A percentile compares a stretch with the other conserved stretches of the same genome.
phyloP scores from a whole-genome alignment of 2,113 vertebrate genomes.

The Thalassoma bifasciatum region DNA sequence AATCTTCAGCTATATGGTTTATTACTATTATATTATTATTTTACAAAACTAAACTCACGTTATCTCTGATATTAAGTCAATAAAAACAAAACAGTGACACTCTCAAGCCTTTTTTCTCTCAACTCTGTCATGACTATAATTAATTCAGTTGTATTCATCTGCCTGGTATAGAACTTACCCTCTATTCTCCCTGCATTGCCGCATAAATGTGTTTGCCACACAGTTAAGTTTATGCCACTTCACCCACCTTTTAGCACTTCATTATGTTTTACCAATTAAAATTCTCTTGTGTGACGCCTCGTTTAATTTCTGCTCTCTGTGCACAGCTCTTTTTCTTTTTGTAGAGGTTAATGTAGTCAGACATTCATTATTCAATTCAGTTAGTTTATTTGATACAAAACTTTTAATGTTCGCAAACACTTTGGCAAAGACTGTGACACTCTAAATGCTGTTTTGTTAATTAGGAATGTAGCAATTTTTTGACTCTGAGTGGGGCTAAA shows the following conservation, averaged over 20 bases:
- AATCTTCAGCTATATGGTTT: too few species aligned
- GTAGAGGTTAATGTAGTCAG: background rate
- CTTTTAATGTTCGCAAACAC: background rate
- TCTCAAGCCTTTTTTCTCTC: too few species aligned
- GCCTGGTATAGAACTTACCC: too few species aligned
- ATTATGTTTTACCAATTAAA: background rate
- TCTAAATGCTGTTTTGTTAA: background rate
- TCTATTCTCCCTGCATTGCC: background rate
- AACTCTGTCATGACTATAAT: too few species aligned
- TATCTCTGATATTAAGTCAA: too few species aligned
- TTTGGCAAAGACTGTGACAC: background rate
- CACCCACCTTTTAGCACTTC: background rate
- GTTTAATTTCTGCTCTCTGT: background rate
- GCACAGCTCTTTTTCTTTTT: background rate
- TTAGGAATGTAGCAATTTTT: background rate
- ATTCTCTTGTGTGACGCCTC: background rate
- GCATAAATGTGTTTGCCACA: background rate
- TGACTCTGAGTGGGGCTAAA: background rate
- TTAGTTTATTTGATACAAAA: background rate
- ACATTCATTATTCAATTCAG: background rate
- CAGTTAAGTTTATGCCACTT: background rate
- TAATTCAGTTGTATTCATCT: too few species aligned
- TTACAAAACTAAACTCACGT: too few species aligned
- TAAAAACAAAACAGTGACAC: too few species aligned
- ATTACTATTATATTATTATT: too few species aligned